Conservation (phyloP, 2,888 invertebrate species). For the Hirudinaria manillensis region DNA sequence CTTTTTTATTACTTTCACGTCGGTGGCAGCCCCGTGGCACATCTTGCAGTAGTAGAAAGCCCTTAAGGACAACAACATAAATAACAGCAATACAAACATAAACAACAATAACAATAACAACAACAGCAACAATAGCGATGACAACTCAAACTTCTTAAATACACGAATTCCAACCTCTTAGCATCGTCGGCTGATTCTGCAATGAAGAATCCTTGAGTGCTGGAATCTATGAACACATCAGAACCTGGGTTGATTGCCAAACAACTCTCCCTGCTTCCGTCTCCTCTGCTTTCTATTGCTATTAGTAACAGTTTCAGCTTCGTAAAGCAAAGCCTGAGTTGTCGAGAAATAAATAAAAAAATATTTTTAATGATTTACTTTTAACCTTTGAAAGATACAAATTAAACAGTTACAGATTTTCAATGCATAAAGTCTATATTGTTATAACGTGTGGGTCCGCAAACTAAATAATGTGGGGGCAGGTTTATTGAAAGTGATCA, state of each 20-base stretch:
- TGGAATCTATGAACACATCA: conserved; percentile 85
- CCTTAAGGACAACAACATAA: conserved; percentile 21
- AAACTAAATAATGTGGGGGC: too few species aligned
- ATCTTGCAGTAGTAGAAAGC: conserved; percentile 78
- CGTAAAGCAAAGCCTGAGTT: conserved; percentile 85
- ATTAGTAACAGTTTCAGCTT: conserved; percentile 90
- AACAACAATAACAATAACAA: neutral
- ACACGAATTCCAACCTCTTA: conserved; percentile 70
- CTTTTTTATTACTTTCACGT: conserved; percentile 97
- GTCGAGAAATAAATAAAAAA: neutral
- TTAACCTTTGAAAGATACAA: neutral
- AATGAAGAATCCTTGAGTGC: conserved; percentile 99
- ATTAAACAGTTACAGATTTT: too few species aligned
- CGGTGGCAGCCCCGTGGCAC: conserved; percentile 96
- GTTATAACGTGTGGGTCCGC: too few species aligned
- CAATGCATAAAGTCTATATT: too few species aligned
- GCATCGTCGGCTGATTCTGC: conserved; percentile 99
- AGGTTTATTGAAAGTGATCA: too few species aligned
- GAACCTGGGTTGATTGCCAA: conserved; percentile 89
- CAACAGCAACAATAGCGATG: neutral
- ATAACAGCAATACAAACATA: neutral
- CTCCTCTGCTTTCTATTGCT: conserved; percentile 79
- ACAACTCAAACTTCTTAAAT: neutral
- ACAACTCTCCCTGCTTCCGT: conserved; percentile 75
- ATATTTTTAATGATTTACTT: neutral